Conservation (phyloP, 2,113 vertebrate species). For the Petromus typicus region DNA sequence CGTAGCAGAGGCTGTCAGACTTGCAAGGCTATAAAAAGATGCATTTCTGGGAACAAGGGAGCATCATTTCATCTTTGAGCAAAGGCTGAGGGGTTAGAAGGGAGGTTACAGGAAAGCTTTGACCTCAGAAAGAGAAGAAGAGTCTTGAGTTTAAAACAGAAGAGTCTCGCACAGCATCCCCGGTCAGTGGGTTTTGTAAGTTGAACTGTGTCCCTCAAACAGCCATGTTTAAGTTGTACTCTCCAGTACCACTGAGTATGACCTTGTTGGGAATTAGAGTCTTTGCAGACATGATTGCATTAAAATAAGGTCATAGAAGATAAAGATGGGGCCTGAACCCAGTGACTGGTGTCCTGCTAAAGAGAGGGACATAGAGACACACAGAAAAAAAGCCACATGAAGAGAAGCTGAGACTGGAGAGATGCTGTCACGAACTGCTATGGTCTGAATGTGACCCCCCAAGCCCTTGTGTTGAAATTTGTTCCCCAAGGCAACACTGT, state of each 20-base stretch:
- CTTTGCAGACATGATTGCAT: not conserved
- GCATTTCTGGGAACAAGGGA: not conserved
- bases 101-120: not conserved
- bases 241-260: not conserved
- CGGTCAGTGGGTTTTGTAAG: not conserved
- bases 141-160: not conserved
- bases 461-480: not conserved
- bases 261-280: not conserved
- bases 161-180: not conserved
- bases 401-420: not conserved
- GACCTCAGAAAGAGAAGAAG: not conserved
- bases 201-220: not conserved
- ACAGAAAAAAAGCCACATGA: not conserved
- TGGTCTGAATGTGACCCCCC: too few species aligned
- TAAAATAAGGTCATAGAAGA: not conserved
- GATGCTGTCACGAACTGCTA: not conserved
- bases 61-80: not conserved
- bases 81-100: not conserved
- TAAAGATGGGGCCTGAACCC: not conserved
- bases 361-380: not conserved
- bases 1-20: not conserved
- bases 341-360: not conserved
- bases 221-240: not conserved
- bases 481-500: not conserved
- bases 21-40: not conserved